Conservation (phyloP, 2,888 invertebrate species). For the Ditula angustiorana region DNA sequence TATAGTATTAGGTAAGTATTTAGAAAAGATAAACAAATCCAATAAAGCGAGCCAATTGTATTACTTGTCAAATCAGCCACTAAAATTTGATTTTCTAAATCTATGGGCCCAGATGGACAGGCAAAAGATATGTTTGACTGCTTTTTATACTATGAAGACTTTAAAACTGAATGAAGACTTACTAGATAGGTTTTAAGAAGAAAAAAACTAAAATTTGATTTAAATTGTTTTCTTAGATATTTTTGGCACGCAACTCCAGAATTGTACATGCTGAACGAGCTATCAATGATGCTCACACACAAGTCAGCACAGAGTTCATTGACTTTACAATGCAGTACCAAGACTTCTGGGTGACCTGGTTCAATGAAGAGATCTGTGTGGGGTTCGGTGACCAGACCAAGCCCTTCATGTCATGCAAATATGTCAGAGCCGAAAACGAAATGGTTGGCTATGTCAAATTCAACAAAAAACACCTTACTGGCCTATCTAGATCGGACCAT, state of each 20-base stretch:
- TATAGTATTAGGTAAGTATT: too few relatives aligned
- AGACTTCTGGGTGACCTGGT: constrained; percentile 53
- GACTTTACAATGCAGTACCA: constrained; percentile 30
- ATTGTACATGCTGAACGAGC: not conserved
- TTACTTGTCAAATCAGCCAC: too few relatives aligned
- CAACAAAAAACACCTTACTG: constrained; percentile 38
- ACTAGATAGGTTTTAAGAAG: too few relatives aligned
- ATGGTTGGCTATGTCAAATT: constrained; percentile 58
- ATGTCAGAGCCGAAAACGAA: not conserved
- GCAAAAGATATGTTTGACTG: too few relatives aligned
- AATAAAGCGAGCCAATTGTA: too few relatives aligned
- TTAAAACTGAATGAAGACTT: too few relatives aligned
- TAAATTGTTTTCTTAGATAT: not conserved
- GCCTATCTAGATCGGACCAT: not conserved
- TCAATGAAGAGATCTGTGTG: constrained; percentile 38
- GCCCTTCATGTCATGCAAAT: constrained; percentile 14
- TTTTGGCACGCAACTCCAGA: not conserved
- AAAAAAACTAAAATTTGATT: too few relatives aligned
- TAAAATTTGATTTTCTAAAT: too few relatives aligned
- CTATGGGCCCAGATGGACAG: too few relatives aligned
- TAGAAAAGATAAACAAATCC: too few relatives aligned
- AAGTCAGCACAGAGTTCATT: constrained; percentile 7
- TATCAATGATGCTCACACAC: not conserved
- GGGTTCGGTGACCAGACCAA: constrained; percentile 4
- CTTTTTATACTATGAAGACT: too few relatives aligned